phyloP scores from a whole-genome alignment of 2,797 vertebrate species.

The Spheniscus humboldti region DNA sequence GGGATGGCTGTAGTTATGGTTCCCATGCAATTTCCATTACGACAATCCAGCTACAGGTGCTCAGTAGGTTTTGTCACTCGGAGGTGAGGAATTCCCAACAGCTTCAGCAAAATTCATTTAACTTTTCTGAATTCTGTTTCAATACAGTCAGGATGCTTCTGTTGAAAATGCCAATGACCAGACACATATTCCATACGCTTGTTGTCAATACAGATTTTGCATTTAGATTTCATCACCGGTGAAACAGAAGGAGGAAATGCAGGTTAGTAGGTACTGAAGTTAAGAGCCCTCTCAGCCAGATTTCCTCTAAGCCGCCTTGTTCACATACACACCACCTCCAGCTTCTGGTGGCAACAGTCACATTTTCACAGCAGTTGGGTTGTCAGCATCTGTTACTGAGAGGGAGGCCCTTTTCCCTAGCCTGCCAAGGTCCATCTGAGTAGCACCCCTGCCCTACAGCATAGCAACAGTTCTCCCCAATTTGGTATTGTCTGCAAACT shows the following conservation, averaged over 20 bases:
- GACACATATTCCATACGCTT: neutral
- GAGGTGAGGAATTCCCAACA: neutral
- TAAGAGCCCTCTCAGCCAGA: neutral
- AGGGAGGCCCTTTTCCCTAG: neutral
- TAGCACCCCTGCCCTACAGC: neutral
- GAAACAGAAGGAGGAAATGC: neutral
- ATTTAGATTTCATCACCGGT: neutral
- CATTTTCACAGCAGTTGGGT: neutral
- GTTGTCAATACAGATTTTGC: neutral
- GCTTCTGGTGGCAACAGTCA: neutral
- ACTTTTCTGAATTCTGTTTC: neutral
- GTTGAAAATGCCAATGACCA: neutral
- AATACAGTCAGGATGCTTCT: neutral
- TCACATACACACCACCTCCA: neutral
- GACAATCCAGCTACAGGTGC: neutral
- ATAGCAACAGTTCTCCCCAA: neutral
- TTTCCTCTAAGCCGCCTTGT: neutral
- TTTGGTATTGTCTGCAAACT: neutral
- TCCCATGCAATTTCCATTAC: neutral
- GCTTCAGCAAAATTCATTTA: neutral
- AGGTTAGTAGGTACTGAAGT: neutral
- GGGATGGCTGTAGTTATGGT: neutral
- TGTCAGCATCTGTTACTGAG: neutral
- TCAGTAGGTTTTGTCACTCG: neutral
- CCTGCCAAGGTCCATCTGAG: neutral